A percentile compares a stretch with the other conserved stretches of the same genome.
Evolutionary conservation across 2,888 invertebrate genomes (phyloP).

Genomic region (Gandaritis pyraliata): DNA sequence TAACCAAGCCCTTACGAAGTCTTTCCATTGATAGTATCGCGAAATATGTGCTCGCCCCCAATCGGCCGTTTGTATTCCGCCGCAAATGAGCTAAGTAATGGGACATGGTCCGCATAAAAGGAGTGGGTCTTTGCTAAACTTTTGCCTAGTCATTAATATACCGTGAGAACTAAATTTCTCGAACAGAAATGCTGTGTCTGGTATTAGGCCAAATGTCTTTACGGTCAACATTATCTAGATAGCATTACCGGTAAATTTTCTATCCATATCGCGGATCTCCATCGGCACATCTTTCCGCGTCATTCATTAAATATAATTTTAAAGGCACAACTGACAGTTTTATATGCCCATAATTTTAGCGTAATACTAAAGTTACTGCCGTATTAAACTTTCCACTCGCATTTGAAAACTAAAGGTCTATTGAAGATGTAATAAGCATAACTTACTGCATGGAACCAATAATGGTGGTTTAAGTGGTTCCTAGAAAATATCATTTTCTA

Average conservation of each 20-base stretch:
- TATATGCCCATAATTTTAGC: slow-evolving; percentile 23
- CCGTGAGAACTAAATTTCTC: slow-evolving; percentile 69
- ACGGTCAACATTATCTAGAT: slow-evolving; percentile 32
- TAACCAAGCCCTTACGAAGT: slow-evolving; percentile 14
- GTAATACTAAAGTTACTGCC: slow-evolving; percentile 19
- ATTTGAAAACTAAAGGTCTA: slow-evolving; percentile 21
- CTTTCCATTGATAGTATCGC: slow-evolving; percentile 70
- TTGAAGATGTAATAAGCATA: slow-evolving; percentile 26
- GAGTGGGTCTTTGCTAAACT: slow-evolving; percentile 68
- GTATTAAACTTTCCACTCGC: slow-evolving; percentile 25
- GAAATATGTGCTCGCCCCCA: slow-evolving; percentile 78
- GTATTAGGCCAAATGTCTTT: slow-evolving; percentile 42
- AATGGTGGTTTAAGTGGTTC: slow-evolving; percentile 19
- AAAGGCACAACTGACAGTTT: slow-evolving; percentile 24
- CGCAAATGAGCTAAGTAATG: slow-evolving; percentile 81
- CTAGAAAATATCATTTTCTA: slow-evolving; percentile 17
- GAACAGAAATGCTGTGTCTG: slow-evolving; percentile 43
- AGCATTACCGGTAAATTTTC: slow-evolving; percentile 27
- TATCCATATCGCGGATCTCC: slow-evolving; percentile 27
- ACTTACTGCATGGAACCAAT: slow-evolving; percentile 11
- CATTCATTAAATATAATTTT: slow-evolving; percentile 20
- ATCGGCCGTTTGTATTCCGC: slow-evolving; percentile 78
- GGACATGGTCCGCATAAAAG: slow-evolving; percentile 69
- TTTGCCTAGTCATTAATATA: slow-evolving; percentile 79
- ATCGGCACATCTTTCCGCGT: slow-evolving; percentile 25